Evolutionary conservation across 2,797 vertebrate species (phyloP).

Genomic region (Mus caroli): DNA sequence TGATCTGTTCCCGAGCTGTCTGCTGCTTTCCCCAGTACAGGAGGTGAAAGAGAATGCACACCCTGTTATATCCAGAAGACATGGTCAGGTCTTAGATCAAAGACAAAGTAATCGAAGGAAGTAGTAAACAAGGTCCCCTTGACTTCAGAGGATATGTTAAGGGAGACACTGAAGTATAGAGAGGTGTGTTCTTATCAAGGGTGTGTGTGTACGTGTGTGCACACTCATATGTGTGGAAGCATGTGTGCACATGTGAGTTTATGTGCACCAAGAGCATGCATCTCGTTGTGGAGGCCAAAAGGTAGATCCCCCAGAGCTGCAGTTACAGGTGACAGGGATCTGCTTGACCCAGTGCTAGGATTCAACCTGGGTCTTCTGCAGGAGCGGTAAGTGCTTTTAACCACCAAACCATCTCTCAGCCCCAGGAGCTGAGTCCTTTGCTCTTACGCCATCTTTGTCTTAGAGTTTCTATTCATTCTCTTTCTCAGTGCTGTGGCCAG

Average conservation of each 20-base stretch:
- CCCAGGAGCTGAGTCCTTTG: too few species aligned
- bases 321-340: not conserved
- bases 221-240: too few species aligned
- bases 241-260: not conserved
- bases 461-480: too few species aligned
- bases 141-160: not conserved
- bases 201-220: rapidly evolving
- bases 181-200: not conserved
- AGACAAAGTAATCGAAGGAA: too few species aligned
- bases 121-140: not conserved
- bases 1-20: too few species aligned
- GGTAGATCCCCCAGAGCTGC: not conserved
- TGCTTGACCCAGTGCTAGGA: not conserved
- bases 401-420: not conserved
- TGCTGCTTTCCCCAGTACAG: too few species aligned
- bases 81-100: not conserved
- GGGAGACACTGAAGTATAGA: not conserved
- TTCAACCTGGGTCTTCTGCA: not conserved
- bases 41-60: too few species aligned
- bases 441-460: not conserved
- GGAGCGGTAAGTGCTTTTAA: not conserved
- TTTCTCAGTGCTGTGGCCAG: not conserved
- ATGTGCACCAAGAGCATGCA: not conserved
- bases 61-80: not conserved
- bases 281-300: too few species aligned